Conservation (phyloP, 1,140 invertebrate genomes). For the Leptopilina clavipes region DNA sequence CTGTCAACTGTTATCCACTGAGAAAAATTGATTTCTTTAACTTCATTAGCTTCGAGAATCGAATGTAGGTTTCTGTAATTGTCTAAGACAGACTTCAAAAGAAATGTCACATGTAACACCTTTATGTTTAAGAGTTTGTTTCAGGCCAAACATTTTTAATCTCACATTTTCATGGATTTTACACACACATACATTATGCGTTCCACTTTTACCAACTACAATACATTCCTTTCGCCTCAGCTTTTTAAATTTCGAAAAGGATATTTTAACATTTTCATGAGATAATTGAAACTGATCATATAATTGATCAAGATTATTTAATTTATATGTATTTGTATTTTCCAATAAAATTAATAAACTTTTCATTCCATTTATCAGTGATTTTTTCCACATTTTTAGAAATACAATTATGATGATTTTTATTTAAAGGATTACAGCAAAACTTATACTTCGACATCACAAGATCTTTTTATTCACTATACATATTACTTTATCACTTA, state of each 20-base stretch:
- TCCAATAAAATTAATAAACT: not conserved
- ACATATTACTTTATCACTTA: too few species aligned
- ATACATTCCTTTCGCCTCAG: slow-evolving; percentile 35
- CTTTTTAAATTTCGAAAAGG: slow-evolving; percentile 13
- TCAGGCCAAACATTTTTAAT: slow-evolving; percentile 39
- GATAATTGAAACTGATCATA: slow-evolving; percentile 33
- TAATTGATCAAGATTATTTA: slow-evolving; percentile 37
- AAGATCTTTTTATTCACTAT: not conserved
- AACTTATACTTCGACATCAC: not conserved
- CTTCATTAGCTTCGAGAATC: slow-evolving; percentile 19
- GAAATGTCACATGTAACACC: not conserved
- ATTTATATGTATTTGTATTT: too few species aligned
- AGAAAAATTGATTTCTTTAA: slow-evolving; percentile 17
- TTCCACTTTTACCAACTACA: slow-evolving; percentile 35
- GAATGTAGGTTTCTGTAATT: not conserved
- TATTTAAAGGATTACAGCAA: slow-evolving; percentile 2
- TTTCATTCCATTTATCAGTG: not conserved
- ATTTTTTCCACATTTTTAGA: not conserved
- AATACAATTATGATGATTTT: not conserved
- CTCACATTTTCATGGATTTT: slow-evolving; percentile 44
- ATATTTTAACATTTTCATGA: slow-evolving; percentile 29
- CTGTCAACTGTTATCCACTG: slow-evolving; percentile 37
- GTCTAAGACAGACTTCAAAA: not conserved
- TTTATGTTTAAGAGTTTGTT: slow-evolving; percentile 12
- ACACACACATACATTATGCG: slow-evolving; percentile 48